Percentiles rank a stretch among this genome's conserved stretches.
phyloP scores from a whole-genome alignment of 2,113 vertebrate species.

The Elanus axillaris region DNA sequence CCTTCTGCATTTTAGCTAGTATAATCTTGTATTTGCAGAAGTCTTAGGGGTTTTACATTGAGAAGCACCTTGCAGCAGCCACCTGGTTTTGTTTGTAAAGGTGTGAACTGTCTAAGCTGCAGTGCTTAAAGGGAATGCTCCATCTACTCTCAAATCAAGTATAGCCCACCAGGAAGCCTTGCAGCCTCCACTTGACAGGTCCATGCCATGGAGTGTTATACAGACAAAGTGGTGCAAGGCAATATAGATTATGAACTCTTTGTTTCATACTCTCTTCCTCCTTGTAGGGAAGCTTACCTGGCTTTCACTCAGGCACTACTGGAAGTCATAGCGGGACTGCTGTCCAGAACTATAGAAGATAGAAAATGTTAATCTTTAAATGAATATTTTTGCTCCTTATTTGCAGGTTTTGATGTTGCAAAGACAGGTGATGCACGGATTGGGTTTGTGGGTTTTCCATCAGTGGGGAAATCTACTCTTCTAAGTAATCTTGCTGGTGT shows the following conservation, averaged over 20 bases:
- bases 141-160: too few relatives aligned
- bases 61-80: neutral
- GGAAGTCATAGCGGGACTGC: neutral
- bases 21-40: neutral
- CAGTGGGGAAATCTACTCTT: slow-evolving; percentile 95
- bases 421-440: slow-evolving; percentile 97
- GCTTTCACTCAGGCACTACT: neutral
- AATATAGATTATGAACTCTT: neutral
- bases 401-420: slow-evolving; percentile 93
- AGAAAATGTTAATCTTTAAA: neutral
- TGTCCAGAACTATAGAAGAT: neutral
- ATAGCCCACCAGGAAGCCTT: neutral
- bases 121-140: neutral
- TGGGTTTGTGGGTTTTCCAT: slow-evolving; percentile 98
- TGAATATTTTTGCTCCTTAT: neutral
- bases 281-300: neutral
- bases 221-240: neutral
- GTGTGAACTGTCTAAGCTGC: neutral
- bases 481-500: slow-evolving; percentile 97
- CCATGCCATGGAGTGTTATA: neutral
- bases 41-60: neutral
- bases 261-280: neutral
- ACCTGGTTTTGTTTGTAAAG: neutral
- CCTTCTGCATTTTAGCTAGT: neutral
- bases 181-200: neutral